phyloP scores from a whole-genome alignment of 2,888 invertebrate species.

The Drosophila emarginata region DNA sequence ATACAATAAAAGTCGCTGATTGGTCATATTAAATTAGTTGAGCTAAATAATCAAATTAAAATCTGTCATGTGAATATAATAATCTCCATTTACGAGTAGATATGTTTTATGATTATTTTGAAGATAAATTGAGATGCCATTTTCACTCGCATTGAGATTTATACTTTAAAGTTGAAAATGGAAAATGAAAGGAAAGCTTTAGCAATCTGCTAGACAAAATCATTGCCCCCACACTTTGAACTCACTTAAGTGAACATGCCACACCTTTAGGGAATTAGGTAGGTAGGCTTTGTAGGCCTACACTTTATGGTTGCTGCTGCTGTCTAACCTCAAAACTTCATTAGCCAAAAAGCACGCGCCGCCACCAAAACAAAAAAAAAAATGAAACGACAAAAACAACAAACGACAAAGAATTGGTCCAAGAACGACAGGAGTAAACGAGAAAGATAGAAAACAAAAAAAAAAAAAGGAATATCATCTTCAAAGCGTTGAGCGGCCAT shows the following conservation, averaged over 20 bases:
- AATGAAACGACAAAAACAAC: constrained; percentile 46
- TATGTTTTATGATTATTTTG: background rate
- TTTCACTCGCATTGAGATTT: background rate
- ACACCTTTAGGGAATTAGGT: constrained; percentile 32
- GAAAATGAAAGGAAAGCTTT: background rate
- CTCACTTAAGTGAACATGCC: constrained; percentile 35
- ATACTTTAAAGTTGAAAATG: background rate
- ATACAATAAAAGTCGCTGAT: background rate
- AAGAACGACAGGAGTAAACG: background rate
- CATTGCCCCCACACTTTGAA: constrained; percentile 7
- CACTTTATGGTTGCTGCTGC: constrained; percentile 3
- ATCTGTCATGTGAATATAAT: background rate
- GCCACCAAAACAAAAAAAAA: background rate
- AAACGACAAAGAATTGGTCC: constrained; percentile 17
- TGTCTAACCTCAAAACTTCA: constrained; percentile 68
- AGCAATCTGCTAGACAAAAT: constrained; percentile 12
- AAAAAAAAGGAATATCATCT: constrained; percentile 20
- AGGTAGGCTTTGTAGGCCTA: constrained; percentile 4
- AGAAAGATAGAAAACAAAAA: constrained; percentile 15
- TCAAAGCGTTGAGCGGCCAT: constrained; percentile 48
- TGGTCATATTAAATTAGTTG: background rate
- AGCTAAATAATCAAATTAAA: background rate
- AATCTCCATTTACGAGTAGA: background rate
- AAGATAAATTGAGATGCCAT: constrained; percentile 5
- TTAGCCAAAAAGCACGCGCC: constrained; percentile 73